Conservation (phyloP, 2,113 vertebrate genomes). For the Nannobrachium achirus region DNA sequence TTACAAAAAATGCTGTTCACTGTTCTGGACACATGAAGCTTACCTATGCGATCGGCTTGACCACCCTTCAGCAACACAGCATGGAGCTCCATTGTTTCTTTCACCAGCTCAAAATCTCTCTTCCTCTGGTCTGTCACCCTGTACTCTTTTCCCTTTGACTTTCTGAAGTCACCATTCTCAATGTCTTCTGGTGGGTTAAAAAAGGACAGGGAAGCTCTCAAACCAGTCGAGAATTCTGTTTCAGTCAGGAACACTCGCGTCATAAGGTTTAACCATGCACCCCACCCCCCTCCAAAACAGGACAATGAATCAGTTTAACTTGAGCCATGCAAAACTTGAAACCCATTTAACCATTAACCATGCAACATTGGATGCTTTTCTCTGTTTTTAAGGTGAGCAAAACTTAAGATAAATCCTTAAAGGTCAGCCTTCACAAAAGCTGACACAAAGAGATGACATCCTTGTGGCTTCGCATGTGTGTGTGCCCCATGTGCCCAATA, state of each 20-base stretch:
- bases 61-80: conserved; percentile 69
- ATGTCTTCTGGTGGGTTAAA: conserved; percentile 41
- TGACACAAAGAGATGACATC: not conserved
- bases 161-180: conserved; percentile 14
- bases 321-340: too few relatives aligned
- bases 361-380: too few relatives aligned
- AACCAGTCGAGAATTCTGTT: too few relatives aligned
- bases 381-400: too few relatives aligned
- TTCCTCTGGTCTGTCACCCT: conserved; percentile 55
- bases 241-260: too few relatives aligned
- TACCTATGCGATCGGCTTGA: conserved; percentile 53
- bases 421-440: not conserved
- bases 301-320: too few relatives aligned
- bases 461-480: not conserved
- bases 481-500: not conserved
- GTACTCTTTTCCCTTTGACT: not conserved
- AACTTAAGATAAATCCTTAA: too few relatives aligned
- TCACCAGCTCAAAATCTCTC: conserved; percentile 44
- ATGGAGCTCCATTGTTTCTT: conserved; percentile 64
- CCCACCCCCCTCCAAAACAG: too few relatives aligned
- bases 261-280: too few relatives aligned
- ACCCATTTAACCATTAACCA: too few relatives aligned
- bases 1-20: too few relatives aligned
- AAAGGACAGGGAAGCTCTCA: not conserved
- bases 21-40: conserved; percentile 1